These are phyloP conservation scores for Tortricodes alternella DNA, from an alignment of 2,888 invertebrate species.

Conservation along the genomic window DNA sequence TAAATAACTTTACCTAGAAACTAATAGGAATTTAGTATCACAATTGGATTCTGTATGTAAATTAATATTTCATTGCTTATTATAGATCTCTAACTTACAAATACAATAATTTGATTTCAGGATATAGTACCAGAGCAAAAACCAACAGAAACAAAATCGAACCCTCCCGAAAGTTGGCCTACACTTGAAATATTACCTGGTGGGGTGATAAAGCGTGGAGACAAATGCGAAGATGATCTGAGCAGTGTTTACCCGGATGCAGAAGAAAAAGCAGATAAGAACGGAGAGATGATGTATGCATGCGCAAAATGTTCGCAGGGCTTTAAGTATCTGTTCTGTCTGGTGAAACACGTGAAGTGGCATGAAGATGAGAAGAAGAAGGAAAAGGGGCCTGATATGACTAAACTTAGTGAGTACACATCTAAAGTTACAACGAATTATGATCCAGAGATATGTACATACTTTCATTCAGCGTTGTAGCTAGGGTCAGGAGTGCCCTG, in stretches of 20 bases:
- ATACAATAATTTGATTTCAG: constrained; percentile 24
- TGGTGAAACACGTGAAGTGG: constrained; percentile 69
- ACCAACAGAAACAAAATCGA: constrained; percentile 34
- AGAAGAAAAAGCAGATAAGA: constrained; percentile 27
- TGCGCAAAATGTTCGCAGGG: constrained; percentile 70
- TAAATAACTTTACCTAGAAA: too few relatives aligned
- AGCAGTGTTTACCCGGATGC: constrained; percentile 24
- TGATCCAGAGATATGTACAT: too few relatives aligned
- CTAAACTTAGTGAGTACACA: constrained; percentile 49
- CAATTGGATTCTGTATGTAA: too few relatives aligned
- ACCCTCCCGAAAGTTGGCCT: constrained; percentile 62
- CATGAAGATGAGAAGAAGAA: constrained; percentile 59
- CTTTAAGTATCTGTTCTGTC: constrained; percentile 60
- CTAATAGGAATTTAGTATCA: too few relatives aligned
- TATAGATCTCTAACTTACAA: too few relatives aligned
- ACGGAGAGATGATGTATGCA: constrained; percentile 62
- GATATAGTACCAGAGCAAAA: constrained; percentile 33
- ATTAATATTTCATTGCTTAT: too few relatives aligned
- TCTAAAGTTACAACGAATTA: too few relatives aligned
- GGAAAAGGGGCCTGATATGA: constrained; percentile 31
- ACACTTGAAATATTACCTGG: constrained; percentile 72
- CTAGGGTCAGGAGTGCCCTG: too few relatives aligned
- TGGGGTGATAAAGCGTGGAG: constrained; percentile 65
- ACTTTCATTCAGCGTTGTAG: too few relatives aligned
- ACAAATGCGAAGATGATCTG: constrained; percentile 44